These are phyloP conservation scores for Chamaea fasciata DNA, from an alignment of 2,113 vertebrate species.

Conservation along the genomic window DNA sequence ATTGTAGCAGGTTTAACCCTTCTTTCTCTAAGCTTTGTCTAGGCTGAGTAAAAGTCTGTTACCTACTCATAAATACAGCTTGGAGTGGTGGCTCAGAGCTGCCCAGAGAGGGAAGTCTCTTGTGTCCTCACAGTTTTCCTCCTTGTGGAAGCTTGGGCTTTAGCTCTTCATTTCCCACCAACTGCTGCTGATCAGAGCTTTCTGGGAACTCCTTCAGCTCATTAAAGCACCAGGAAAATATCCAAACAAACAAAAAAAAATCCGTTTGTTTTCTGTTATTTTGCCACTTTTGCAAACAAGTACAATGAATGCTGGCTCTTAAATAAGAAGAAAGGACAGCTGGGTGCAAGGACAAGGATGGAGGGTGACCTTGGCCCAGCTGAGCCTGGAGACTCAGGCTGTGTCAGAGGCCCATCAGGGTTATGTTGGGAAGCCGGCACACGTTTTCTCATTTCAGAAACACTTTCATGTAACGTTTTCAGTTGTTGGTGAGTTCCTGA, in stretches of 20 bases:
- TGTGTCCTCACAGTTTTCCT: background rate
- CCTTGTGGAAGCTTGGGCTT: background rate
- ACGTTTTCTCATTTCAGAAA: background rate
- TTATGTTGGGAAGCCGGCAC: background rate
- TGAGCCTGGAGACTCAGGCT: background rate
- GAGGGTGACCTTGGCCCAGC: background rate
- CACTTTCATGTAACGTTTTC: fast-evolving
- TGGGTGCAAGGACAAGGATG: background rate
- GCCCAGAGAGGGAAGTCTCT: background rate
- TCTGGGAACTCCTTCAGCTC: background rate
- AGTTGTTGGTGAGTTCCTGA: background rate
- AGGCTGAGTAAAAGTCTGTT: background rate
- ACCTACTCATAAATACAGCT: background rate
- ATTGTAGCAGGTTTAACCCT: background rate
- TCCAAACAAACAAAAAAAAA: background rate
- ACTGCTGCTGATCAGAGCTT: background rate
- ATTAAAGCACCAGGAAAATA: background rate
- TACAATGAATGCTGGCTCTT: background rate
- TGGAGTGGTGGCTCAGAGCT: background rate
- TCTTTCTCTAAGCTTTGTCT: background rate
- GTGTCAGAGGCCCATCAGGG: background rate
- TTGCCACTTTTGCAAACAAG: background rate
- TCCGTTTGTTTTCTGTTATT: background rate
- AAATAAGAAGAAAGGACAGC: background rate
- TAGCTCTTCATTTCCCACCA: background rate